Percentiles rank a stretch among this genome's conserved stretches.
Evolutionary conservation across 37 sponge, comb jelly and placozoan species (phyloP).

Genomic region (Oopsacas minuta): DNA sequence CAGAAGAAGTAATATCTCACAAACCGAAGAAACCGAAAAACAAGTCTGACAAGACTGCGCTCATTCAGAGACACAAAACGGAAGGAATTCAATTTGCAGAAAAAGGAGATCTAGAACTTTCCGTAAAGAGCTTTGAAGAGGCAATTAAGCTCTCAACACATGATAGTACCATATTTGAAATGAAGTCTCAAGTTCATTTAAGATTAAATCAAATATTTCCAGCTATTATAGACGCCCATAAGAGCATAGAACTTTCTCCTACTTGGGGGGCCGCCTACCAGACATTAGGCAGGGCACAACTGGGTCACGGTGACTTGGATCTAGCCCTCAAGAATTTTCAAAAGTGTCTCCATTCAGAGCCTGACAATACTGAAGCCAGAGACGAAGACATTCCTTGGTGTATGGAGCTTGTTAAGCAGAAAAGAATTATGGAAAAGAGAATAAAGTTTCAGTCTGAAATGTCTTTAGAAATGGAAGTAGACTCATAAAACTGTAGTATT

Average conservation of each 20-base stretch:
- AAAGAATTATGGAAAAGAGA: neutral
- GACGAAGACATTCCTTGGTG: neutral
- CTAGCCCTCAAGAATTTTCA: slow-evolving; percentile 68
- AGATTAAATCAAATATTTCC: slow-evolving; percentile 49
- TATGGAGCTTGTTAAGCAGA: neutral
- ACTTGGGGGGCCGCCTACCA: slow-evolving; percentile 54
- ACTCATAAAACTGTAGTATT: too few relatives aligned
- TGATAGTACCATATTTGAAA: neutral
- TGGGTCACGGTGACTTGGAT: slow-evolving; percentile 71
- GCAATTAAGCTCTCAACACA: neutral
- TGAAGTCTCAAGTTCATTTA: neutral
- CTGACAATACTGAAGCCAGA: slow-evolving; percentile 42
- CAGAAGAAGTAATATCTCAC: neutral
- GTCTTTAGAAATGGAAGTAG: neutral
- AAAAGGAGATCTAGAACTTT: neutral
- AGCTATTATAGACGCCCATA: slow-evolving; percentile 69
- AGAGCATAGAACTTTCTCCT: slow-evolving; percentile 34
- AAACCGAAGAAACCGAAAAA: neutral
- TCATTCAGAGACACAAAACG: neutral
- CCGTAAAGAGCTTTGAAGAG: neutral
- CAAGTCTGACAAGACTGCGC: neutral
- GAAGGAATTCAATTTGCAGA: neutral
- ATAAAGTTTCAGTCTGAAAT: neutral
- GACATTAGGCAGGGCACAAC: slow-evolving; percentile 74
- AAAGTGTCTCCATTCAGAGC: slow-evolving; percentile 67